A percentile compares a stretch with the other conserved stretches of the same genome.
These are phyloP conservation scores for Conus canariensis DNA, from an alignment of 2,888 invertebrate species.

Conservation along the genomic window DNA sequence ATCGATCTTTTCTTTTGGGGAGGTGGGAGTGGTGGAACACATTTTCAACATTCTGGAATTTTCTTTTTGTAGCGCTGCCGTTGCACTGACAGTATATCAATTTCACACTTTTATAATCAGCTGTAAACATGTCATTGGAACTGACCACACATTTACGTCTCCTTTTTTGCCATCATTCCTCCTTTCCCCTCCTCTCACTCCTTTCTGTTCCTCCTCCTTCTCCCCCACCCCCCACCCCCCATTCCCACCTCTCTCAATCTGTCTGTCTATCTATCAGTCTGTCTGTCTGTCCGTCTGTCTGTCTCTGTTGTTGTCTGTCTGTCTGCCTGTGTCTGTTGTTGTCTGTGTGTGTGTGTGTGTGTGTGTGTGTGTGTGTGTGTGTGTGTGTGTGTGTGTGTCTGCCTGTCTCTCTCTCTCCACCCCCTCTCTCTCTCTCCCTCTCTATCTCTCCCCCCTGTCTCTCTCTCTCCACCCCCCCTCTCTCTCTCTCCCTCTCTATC, in stretches of 20 bases:
- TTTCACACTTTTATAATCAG: too few species aligned
- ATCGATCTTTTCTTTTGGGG: too few species aligned
- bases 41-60: too few species aligned
- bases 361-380: too few species aligned
- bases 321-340: background rate
- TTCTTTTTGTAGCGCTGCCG: too few species aligned
- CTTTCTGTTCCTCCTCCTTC: too few species aligned
- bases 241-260: background rate
- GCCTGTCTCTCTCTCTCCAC: background rate
- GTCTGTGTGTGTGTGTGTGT: too few species aligned
- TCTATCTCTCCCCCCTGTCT: constrained; percentile 8
- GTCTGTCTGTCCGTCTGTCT: background rate
- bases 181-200: background rate
- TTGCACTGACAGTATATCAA: too few species aligned
- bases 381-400: background rate
- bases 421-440: constrained; percentile 9
- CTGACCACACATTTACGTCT: too few species aligned
- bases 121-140: too few species aligned
- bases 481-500: background rate
- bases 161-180: background rate
- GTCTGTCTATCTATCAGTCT: background rate
- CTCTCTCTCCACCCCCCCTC: background rate
- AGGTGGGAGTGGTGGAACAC: too few species aligned
- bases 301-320: background rate
- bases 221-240: too few species aligned